Conservation (phyloP, 2,797 vertebrate species). For the Channallabes apus region DNA sequence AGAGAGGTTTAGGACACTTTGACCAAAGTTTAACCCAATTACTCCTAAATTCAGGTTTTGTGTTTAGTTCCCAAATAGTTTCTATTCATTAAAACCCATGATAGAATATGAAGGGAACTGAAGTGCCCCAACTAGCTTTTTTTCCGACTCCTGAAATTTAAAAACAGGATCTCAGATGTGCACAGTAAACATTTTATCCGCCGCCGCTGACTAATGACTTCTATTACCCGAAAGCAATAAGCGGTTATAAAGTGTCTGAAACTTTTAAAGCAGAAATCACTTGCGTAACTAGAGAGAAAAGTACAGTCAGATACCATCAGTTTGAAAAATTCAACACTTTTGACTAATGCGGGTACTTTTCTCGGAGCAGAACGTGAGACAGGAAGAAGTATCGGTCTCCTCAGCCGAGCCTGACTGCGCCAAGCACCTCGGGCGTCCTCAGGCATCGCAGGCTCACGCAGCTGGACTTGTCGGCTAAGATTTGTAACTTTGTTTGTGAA, state of each 20-base stretch:
- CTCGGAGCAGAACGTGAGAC: constrained; percentile 1
- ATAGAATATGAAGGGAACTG: constrained; percentile 23
- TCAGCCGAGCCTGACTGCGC: constrained; percentile 26
- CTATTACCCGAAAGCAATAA: constrained; percentile 38
- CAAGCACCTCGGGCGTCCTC: constrained; percentile 24
- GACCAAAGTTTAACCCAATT: background rate
- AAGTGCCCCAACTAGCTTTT: constrained; percentile 5
- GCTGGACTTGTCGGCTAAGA: constrained; percentile 64
- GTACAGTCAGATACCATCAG: background rate
- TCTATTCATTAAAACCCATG: background rate
- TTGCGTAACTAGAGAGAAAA: constrained; percentile 19
- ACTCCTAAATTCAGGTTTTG: background rate
- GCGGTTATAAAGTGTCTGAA: constrained; percentile 22
- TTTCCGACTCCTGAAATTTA: background rate
- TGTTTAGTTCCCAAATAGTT: constrained; percentile 11
- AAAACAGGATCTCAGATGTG: constrained; percentile 30
- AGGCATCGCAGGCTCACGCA: constrained; percentile 56
- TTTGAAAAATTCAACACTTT: constrained; percentile 10
- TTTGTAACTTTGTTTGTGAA: constrained; percentile 75
- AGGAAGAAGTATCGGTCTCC: constrained; percentile 31
- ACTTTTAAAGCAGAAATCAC: constrained; percentile 28
- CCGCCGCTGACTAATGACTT: constrained; percentile 34
- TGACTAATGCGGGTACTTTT: constrained; percentile 29
- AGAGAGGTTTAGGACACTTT: background rate
- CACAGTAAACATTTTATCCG: constrained; percentile 20